Conservation (phyloP, 2,888 invertebrate genomes). For the Geophilus truncorum region DNA sequence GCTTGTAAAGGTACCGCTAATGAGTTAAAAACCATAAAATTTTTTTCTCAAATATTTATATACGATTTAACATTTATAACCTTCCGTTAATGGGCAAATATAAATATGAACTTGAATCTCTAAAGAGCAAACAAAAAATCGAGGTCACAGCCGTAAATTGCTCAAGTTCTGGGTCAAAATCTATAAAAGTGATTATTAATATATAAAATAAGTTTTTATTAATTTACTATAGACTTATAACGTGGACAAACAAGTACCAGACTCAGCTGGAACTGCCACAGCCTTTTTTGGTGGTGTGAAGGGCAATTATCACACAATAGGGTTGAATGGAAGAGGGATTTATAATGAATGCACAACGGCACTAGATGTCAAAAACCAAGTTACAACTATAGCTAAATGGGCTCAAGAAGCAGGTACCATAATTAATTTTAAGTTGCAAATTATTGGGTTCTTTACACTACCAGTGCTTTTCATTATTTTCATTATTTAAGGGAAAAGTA, state of each 20-base stretch:
- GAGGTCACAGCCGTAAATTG: neutral
- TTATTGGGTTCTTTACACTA: too few species aligned
- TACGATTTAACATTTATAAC: too few species aligned
- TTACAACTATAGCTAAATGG: conserved; percentile 64
- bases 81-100: too few species aligned
- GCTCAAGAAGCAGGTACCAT: conserved; percentile 62
- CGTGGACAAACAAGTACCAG: conserved; percentile 78
- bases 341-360: conserved; percentile 61
- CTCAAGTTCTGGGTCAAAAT: neutral
- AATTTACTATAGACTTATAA: conserved; percentile 67
- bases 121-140: neutral
- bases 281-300: conserved; percentile 81
- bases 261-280: conserved; percentile 83
- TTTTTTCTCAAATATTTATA: too few species aligned
- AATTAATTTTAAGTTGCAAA: too few species aligned
- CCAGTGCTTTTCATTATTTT: neutral
- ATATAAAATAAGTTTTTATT: neutral
- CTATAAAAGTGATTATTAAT: neutral
- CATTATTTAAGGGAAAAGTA: conserved; percentile 47
- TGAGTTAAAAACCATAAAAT: too few species aligned
- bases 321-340: conserved; percentile 63
- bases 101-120: neutral
- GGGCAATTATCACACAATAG: conserved; percentile 70
- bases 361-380: conserved; percentile 52
- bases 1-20: conserved; percentile 42